phyloP scores from a whole-genome alignment of 1,140 invertebrate species.

The Drosophila nigrodunni region DNA sequence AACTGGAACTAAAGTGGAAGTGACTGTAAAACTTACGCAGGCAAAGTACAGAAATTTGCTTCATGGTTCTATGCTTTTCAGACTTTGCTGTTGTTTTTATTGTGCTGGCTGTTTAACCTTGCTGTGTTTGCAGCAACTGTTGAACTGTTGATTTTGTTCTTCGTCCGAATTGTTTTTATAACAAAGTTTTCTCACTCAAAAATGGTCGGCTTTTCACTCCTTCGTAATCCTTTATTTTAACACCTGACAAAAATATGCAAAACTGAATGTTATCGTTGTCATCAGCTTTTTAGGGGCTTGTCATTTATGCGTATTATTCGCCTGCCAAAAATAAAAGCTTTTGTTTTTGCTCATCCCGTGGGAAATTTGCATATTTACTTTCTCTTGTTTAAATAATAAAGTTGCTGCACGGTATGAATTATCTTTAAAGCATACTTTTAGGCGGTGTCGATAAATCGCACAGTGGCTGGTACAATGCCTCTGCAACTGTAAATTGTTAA shows the following conservation, averaged over 20 bases:
- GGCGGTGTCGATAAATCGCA: not conserved
- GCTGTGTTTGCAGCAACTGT: conserved; percentile 69
- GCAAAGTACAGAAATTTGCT: conserved; percentile 45
- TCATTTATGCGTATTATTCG: conserved; percentile 39
- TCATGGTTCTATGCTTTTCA: conserved; percentile 34
- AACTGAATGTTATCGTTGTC: conserved; percentile 49
- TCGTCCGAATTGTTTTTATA: conserved; percentile 54
- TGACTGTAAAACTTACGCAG: conserved; percentile 41
- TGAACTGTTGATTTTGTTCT: conserved; percentile 54
- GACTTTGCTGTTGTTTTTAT: conserved; percentile 28
- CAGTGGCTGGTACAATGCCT: not conserved
- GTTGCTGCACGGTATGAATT: conserved; percentile 7
- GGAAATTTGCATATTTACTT: conserved; percentile 71
- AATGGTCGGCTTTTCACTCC: conserved; percentile 14
- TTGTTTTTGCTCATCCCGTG: conserved; percentile 21
- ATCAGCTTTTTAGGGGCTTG: conserved; percentile 42
- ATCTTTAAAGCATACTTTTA: conserved; percentile 18
- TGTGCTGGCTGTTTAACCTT: conserved; percentile 41
- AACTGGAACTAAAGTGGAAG: not conserved
- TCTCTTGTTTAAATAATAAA: conserved; percentile 19
- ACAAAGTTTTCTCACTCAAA: conserved; percentile 15
- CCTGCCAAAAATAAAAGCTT: conserved; percentile 65
- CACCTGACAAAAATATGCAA: conserved; percentile 69
- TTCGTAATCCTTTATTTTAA: conserved; percentile 73
- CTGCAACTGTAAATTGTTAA: conserved; percentile 1